Evolutionary conservation across 2,797 vertebrate genomes (phyloP).

Genomic region (Iguana delicatissima): DNA sequence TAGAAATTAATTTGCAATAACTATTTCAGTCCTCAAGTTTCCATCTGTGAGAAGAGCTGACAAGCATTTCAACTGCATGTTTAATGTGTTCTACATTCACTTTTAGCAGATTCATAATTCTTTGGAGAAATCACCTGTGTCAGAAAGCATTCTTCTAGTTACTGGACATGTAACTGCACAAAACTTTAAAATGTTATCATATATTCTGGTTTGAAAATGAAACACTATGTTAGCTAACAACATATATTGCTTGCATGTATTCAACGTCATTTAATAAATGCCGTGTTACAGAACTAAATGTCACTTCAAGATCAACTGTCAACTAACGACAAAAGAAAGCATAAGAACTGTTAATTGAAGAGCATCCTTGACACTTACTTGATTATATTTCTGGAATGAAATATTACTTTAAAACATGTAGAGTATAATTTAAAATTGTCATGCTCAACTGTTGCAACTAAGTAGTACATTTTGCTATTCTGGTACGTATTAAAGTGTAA

Average conservation of each 20-base stretch:
- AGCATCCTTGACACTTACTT: conserved; percentile 50
- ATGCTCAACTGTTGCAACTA: not conserved
- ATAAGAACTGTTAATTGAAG: conserved; percentile 44
- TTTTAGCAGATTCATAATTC: conserved; percentile 65
- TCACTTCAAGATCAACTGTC: conserved; percentile 44
- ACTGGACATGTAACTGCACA: conserved; percentile 50
- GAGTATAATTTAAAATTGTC: conserved; percentile 40
- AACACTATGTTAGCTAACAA: conserved; percentile 34
- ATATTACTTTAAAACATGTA: conserved; percentile 39
- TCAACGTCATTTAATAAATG: conserved; percentile 37
- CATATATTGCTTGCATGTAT: conserved; percentile 28
- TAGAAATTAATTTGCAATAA: not conserved
- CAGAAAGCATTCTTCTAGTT: conserved; percentile 62
- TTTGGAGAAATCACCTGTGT: conserved; percentile 60
- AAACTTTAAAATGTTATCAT: conserved; percentile 62
- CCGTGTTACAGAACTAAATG: conserved; percentile 34
- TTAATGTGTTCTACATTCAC: conserved; percentile 48
- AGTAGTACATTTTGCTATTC: not conserved
- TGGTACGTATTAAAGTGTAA: not conserved
- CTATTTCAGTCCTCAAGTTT: not conserved
- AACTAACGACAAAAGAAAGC: conserved; percentile 49
- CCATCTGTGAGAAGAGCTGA: conserved; percentile 40
- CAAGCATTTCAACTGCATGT: conserved; percentile 43
- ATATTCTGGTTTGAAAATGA: conserved; percentile 49
- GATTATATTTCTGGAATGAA: conserved; percentile 54